Percentiles rank a stretch among this genome's conserved stretches.
phyloP scores from a whole-genome alignment of 2,113 vertebrate genomes.

The Dolichotis patagonum region DNA sequence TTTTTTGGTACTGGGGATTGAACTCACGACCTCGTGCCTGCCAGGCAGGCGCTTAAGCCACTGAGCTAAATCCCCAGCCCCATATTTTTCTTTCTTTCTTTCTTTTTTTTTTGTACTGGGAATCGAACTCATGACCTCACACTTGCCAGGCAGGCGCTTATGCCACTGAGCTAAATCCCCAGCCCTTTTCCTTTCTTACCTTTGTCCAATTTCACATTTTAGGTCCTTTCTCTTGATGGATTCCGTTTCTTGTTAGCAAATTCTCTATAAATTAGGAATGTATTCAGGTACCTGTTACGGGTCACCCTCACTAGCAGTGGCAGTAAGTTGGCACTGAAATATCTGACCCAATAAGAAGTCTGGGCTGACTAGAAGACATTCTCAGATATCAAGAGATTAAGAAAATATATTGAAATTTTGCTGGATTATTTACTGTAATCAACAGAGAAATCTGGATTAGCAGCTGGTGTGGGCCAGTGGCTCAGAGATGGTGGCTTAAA shows the following conservation, averaged over 20 bases:
- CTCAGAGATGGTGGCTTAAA: conserved; percentile 2
- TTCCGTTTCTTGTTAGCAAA: background rate
- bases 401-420: background rate
- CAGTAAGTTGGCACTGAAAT: background rate
- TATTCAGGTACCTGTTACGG: background rate
- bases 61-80: too few relatives aligned
- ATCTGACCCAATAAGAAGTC: background rate
- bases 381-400: background rate
- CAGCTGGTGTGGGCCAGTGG: background rate
- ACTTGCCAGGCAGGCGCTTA: too few relatives aligned
- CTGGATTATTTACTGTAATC: background rate
- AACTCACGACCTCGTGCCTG: too few relatives aligned
- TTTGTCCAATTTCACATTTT: background rate
- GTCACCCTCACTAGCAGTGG: background rate
- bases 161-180: too few relatives aligned
- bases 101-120: too few relatives aligned
- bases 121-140: too few relatives aligned
- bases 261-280: background rate
- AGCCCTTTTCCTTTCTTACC: background rate
- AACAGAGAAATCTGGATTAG: background rate
- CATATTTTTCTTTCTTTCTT: too few relatives aligned
- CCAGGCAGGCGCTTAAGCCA: too few relatives aligned
- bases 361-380: background rate
- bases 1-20: too few relatives aligned
- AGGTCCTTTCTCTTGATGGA: background rate